Evolutionary conservation across 2,113 vertebrate species (phyloP), one percentile per base, ranked within the genome.

Genomic region (Chauna torquata): DNA sequence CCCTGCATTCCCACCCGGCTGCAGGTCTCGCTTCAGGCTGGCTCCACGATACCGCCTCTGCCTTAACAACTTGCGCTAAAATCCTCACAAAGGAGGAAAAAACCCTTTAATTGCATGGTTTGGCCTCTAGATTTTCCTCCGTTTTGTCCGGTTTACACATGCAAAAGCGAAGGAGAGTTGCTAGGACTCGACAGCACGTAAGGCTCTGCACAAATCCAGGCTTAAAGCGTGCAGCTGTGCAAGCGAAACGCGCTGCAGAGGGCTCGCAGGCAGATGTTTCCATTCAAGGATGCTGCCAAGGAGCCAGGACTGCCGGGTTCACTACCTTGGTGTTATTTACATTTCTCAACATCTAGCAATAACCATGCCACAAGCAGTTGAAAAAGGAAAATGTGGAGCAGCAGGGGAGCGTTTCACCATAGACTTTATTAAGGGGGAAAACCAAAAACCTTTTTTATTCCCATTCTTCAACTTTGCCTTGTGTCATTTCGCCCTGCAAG

Each of bases 261-360:
- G 83, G 72, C 70, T 17, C 4, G 3, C 40, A 12, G 71, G 85
- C 97, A 97, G 96, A 92, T 96, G 94, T 97, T 96, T 96, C 94
- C 82, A 96, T 87, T 97, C 96, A 86, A 72, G 0, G 57, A 32
- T 64, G 49, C 95, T 92, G 95, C 94, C 94, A 95, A 95, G 94
- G 81, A 95, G 62, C 58, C 0, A 1, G 84, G 62, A 91, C 86
- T 28, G 89, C 70, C 0, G 54, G 87, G 95, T 94, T 95, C 91
- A 62, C 92, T 88, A 88, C 94, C 94, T 95, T 95, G 84, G 91
- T 0, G 2, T 94, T 96, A 95, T 96, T 97, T 97, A 96, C 94
- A 97, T 96, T 94, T 93, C 92, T 91, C 75, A 92, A 90, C 75
- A 90, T 74, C 28, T 62, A 97, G 77, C 44, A 92, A 91, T 49